A percentile compares a stretch with the other conserved stretches of the same genome.
Evolutionary conservation across 2,888 invertebrate genomes (phyloP).

Genomic region (Heliconius hortense): DNA sequence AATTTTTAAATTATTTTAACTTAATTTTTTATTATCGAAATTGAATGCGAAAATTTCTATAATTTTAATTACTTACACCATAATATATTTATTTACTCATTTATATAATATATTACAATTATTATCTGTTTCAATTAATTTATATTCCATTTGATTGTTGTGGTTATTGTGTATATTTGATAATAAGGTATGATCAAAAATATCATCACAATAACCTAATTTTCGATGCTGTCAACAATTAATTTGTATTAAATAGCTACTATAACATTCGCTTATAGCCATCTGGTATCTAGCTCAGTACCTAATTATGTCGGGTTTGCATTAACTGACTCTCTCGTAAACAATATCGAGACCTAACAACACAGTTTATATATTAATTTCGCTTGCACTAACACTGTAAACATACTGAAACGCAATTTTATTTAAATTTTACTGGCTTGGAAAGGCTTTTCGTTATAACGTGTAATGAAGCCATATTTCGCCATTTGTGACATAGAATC

Average conservation of each 20-base stretch:
- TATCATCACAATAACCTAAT: conserved; percentile 29
- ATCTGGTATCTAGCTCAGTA: conserved; percentile 53
- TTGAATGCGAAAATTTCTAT: background rate
- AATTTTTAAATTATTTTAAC: too few relatives aligned
- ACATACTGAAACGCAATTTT: conserved; percentile 34
- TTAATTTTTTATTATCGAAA: too few relatives aligned
- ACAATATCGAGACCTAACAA: conserved; percentile 60
- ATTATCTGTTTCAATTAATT: background rate
- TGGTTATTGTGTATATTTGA: background rate
- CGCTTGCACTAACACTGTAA: conserved; percentile 44
- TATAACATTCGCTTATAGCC: conserved; percentile 39
- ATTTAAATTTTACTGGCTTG: conserved; percentile 28
- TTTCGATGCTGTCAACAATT: conserved; percentile 35
- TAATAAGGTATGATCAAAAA: conserved; percentile 18
- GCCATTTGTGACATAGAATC: conserved; percentile 20
- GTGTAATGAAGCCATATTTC: conserved; percentile 20
- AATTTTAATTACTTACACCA: background rate
- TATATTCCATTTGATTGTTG: background rate
- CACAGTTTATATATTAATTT: conserved; percentile 63
- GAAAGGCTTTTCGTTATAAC: conserved; percentile 16
- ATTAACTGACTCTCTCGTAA: conserved; percentile 60
- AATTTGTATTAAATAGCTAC: conserved; percentile 41
- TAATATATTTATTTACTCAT: background rate
- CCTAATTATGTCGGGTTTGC: conserved; percentile 56
- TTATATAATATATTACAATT: background rate